These are phyloP conservation scores for Epiperipatus broadwayi DNA, from an alignment of 2,888 invertebrate species.

Conservation along the genomic window DNA sequence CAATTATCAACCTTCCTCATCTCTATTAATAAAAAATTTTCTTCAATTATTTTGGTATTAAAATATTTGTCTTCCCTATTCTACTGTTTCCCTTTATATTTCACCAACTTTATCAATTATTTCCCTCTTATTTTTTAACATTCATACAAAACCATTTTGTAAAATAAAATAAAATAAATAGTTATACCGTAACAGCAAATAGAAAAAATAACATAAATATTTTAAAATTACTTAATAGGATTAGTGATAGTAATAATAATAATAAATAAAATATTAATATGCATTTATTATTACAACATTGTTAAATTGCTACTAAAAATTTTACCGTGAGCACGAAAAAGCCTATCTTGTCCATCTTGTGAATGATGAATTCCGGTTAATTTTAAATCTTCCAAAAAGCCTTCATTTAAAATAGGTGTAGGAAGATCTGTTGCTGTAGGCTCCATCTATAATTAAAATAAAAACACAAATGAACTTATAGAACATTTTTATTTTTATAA, in stretches of 20 bases:
- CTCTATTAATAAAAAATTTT: no score
- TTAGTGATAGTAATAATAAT: not conserved
- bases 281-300: no score
- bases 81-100: no score
- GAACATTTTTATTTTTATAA: not conserved
- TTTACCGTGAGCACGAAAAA: slow-evolving; percentile 65
- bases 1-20: no score
- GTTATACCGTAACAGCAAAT: no score
- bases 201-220: slow-evolving; percentile 6
- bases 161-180: no score
- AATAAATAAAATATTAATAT: not conserved
- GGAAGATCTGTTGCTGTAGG: slow-evolving; percentile 40
- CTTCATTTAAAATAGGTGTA: slow-evolving; percentile 40
- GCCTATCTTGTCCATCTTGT: slow-evolving; percentile 55
- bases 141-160: no score
- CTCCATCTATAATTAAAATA: slow-evolving; percentile 15
- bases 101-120: no score
- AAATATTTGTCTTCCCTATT: no score
- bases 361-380: slow-evolving; percentile 40
- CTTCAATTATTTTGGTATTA: no score
- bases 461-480: slow-evolving; percentile 5
- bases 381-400: slow-evolving; percentile 40
- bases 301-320: not conserved
- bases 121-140: no score
- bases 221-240: not conserved